These are phyloP conservation scores for Herpetotheres cachinnans DNA, from an alignment of 2,113 vertebrate genomes.

Conservation along the genomic window DNA sequence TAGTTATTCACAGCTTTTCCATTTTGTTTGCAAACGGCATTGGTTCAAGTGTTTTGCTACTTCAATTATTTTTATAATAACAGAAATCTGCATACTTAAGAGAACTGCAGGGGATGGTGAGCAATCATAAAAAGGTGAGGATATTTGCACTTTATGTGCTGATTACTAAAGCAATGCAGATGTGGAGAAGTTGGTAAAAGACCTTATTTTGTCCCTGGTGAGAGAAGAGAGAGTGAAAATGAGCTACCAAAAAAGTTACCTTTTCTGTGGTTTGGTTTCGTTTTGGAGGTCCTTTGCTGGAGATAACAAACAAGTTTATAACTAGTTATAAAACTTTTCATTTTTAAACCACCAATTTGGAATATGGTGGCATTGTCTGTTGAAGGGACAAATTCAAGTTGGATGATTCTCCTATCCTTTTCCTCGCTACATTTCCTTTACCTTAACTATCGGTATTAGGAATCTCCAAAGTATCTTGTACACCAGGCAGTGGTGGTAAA, in stretches of 20 bases:
- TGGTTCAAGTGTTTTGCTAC: neutral
- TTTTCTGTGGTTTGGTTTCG: neutral
- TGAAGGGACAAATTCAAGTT: neutral
- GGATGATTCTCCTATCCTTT: neutral
- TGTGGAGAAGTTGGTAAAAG: neutral
- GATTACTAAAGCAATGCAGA: neutral
- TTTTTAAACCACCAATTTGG: neutral
- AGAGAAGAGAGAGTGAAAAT: neutral
- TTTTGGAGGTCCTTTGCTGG: neutral
- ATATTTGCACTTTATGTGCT: neutral
- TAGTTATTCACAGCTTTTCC: neutral
- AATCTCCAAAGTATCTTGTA: neutral
- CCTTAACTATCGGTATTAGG: accelerated
- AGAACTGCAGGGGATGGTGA: neutral
- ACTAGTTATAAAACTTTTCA: neutral
- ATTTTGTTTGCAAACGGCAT: neutral
- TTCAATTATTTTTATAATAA: neutral
- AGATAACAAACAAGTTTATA: neutral
- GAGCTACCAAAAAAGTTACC: neutral
- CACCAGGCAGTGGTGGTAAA: neutral
- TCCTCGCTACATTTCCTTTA: neutral
- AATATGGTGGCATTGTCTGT: neutral
- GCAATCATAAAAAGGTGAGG: neutral
- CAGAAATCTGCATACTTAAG: neutral
- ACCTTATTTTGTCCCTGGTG: neutral